Evolutionary conservation across 2,797 vertebrate genomes (phyloP), one percentile per base, ranked within the genome.

Genomic region (Molossus molossus): DNA sequence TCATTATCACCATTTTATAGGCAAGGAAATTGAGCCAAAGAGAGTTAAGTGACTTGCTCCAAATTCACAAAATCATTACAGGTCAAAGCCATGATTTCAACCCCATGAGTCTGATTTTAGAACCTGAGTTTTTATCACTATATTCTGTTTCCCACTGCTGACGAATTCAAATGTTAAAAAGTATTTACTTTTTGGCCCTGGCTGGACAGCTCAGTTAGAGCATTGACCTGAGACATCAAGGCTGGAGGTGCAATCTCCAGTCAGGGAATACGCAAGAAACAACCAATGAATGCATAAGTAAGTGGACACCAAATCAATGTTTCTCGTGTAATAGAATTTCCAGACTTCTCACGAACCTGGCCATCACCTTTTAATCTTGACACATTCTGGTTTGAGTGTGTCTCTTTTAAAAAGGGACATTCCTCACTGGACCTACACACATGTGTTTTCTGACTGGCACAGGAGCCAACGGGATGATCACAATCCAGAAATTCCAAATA

Each of bases 131-230:
- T 55, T 86, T 80, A 82, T 70, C n/a, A 85, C 2, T 73, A 14
- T 37, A 75, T 10, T 80, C n/a, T 81, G 13, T 12, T 91, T 91
- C 27, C 12, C 27, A 84, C 8, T 33, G 17, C 53, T 20, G 37
- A 81, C 87, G 58, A 80, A 40, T 37, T 70, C 48, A 94, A 60
- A 67, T 83, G 45, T 80, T 79, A 81, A 82, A 60, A 76, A 40
- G 13, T 55, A 12, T n/a, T 91, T 90, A 27, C 40, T 67, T 92
- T 45, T 50, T 45, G 64, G 15, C 64, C 64, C 8, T 67, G 64
- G 64, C 64, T 67, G n/a, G 15, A 3, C 33, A 67, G 29, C n/a
- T 67, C 64, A 67, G 29, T 67, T 33, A 67, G 64, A 67, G n/a
- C 64, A 67, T 67, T 0, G 7, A n/a, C 64, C 33, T 15, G n/a